Evolutionary conservation across 2,888 invertebrate genomes (phyloP), one percentile per base, ranked within the genome.

Genomic region (Tuberolachnus salignus): DNA sequence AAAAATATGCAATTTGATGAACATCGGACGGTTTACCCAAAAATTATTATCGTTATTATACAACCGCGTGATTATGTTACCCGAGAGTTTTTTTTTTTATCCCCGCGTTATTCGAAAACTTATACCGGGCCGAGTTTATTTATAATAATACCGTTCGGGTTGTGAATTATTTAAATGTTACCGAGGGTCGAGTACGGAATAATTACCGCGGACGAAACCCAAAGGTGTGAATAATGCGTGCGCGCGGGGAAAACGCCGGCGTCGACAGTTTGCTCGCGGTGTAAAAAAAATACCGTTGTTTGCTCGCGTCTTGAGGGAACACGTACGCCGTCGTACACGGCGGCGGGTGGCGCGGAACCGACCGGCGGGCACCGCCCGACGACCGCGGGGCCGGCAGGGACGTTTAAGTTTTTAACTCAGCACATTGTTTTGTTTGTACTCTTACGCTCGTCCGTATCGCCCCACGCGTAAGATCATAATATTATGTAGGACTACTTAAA

Each of bases 401-500:
- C 14, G 61, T 61, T 72, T 34, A 51, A 72, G 72, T 72, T 72
- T 61, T 72, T 51, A 42, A 51, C 72, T 72, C 72, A 51, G 61
- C 73, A 51, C 42, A 63, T 73, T 73, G 63, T 73, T 34, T 42
- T 63, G 63, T 73, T 73, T 63, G 73, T 51, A 63, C 46, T 44
- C 21, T 3, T 10, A 16, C 16, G 23, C 34, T 34, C 34, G 34
- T 34, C n/a, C n/a, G n/a, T n/a, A n/a, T n/a, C n/a, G n/a, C n/a
- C n/a, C n/a, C n/a, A n/a, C n/a, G n/a, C 6, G 34, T 34, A 34
- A 34, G 34, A n/a, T n/a, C n/a, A n/a, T n/a, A n/a, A n/a, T n/a
- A n/a, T n/a, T 34, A 34, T 49, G 34, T 42, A 21, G 34, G 49
- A 34, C 73, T 63, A 61, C 73, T 51, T 19, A 51, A 53, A 51